A percentile compares a stretch with the other conserved stretches of the same genome.
Conservation (phyloP, 2,113 vertebrate species). For the Glaucomys volans region DNA sequence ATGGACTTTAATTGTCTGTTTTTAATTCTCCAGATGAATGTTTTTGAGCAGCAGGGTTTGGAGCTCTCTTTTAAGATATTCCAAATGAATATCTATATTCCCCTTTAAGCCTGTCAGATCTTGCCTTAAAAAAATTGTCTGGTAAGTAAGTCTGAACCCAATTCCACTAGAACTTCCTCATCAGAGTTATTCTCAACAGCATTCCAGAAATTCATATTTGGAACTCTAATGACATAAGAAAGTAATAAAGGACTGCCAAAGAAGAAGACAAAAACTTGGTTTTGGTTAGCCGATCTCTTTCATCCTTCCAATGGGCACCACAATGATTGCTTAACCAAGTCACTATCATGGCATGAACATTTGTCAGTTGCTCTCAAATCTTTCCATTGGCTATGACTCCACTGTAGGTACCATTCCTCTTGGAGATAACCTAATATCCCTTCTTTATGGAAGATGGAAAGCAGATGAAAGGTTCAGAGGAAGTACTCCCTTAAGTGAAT, state of each 20-base stretch:
- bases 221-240: conserved; percentile 48
- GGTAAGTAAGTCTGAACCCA: background rate
- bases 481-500: background rate
- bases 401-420: background rate
- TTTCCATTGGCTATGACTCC: conserved; percentile 9
- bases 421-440: conserved; percentile 5
- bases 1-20: background rate
- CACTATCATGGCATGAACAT: conserved; percentile 1
- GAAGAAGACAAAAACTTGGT: conserved; percentile 54
- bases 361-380: conserved; percentile 2
- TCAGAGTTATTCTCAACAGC: background rate
- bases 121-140: conserved; percentile 7
- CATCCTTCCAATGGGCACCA: conserved; percentile 56
- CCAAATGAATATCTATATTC: background rate
- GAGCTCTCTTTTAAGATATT: background rate
- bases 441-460: background rate
- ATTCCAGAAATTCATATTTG: conserved; percentile 39
- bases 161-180: background rate
- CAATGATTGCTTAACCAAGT: conserved; percentile 8
- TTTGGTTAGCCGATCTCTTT: conserved; percentile 62
- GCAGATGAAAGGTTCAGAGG: background rate
- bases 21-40: background rate
- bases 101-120: background rate
- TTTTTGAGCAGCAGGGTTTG: background rate
- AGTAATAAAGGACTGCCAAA: conserved; percentile 13